Evolutionary conservation across 2,888 invertebrate species (phyloP), one percentile per base, ranked within the genome.

Genomic region (Xanthia icteritia): DNA sequence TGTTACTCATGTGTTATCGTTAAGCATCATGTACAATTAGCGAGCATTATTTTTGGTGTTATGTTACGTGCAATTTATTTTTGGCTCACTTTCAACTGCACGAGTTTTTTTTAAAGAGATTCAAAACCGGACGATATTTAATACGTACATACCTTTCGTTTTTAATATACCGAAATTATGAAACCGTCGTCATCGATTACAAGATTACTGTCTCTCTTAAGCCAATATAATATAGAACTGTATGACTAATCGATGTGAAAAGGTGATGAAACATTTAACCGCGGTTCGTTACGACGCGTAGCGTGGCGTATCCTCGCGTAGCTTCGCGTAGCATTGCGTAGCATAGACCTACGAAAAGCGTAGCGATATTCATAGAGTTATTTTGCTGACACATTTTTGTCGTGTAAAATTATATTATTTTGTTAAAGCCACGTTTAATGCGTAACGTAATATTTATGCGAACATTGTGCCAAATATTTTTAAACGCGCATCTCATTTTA

Each of bases 11-110:
- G 72, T 70, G 71, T 84, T 84, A 83, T 82, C 77, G 77, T 79
- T 81, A 82, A 76, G 79, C 75, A 73, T 86, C 77, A 31, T 60
- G 63, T 70, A 80, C 77, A 87, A 87, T 86, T 86, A 79, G 76
- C 63, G 71, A 75, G 58, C 73, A 76, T 83, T 83, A 75, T 76
- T 86, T 81, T 79, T 79, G 65, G 76, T 79, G 69, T 86, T 77
- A 83, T 39, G 72, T 87, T 87, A 76, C 86, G n/a, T 75, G 42
- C 69, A 71, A 77, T 77, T 84, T 76, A 86, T 82, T 77, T 74
- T 84, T 67, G 66, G 69, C 39, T 79, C 45, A 60, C 31, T 77
- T 81, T 76, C 45, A 79, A 73, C 54, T 68, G 45, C 58, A 71
- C n/a, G 48, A 56, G 69, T 36, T 73, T 36, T 77, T 77, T 81